phyloP scores from a whole-genome alignment of 2,113 vertebrate genomes.

The Brachyistius frenatus region DNA sequence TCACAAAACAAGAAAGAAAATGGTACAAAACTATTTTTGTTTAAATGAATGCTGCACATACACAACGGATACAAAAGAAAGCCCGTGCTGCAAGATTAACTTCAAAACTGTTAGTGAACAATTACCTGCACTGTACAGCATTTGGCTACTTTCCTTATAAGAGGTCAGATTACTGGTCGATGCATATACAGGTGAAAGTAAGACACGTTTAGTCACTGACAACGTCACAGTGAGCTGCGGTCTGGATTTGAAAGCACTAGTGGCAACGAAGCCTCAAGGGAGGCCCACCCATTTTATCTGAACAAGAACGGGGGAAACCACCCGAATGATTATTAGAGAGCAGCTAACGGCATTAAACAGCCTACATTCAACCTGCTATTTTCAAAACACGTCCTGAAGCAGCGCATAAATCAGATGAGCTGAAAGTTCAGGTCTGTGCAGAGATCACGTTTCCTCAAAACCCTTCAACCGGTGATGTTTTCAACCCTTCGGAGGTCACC shows the following conservation, averaged over 20 bases:
- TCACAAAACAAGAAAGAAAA: background rate
- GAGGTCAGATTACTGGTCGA: background rate
- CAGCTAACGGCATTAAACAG: background rate
- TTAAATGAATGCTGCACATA: background rate
- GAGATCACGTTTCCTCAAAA: background rate
- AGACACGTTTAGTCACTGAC: background rate
- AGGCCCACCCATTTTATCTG: conserved; percentile 19
- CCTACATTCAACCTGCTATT: background rate
- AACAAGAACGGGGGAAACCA: background rate
- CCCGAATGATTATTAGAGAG: background rate
- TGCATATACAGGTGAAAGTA: background rate
- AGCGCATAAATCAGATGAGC: background rate
- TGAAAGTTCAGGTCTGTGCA: background rate
- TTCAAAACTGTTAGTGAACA: background rate
- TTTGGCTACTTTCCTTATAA: conserved; percentile 21
- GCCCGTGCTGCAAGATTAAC: background rate
- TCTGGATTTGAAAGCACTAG: conserved; percentile 9
- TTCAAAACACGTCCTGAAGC: background rate
- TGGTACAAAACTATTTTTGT: background rate
- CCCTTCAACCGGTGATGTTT: background rate
- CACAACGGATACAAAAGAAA: background rate
- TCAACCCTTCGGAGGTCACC: background rate
- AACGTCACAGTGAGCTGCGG: background rate
- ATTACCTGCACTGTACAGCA: background rate
- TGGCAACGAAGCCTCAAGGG: conserved; percentile 4